Evolutionary conservation across 2,113 vertebrate species (phyloP).

Genomic region (Xiphias gladius): DNA sequence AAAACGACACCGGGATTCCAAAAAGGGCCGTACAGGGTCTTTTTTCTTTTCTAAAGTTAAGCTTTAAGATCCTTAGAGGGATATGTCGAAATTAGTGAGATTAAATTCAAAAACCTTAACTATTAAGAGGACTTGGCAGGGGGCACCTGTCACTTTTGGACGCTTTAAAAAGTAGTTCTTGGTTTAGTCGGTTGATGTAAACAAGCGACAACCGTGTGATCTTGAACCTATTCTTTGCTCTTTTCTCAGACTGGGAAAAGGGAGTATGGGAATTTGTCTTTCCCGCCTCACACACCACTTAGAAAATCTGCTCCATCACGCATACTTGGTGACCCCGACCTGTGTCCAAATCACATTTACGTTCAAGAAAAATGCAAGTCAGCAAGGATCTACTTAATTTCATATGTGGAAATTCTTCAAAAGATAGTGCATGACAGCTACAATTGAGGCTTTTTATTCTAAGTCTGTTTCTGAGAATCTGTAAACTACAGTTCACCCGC

Average conservation of each 20-base stretch:
- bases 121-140: constrained; percentile 71
- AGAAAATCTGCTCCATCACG: constrained; percentile 31
- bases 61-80: constrained; percentile 74
- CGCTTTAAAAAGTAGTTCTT: constrained; percentile 40
- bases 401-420: constrained; percentile 17
- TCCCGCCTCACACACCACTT: constrained; percentile 36
- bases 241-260: constrained; percentile 53
- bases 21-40: constrained; percentile 81
- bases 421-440: constrained; percentile 30
- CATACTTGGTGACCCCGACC: constrained; percentile 35
- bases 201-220: constrained; percentile 68
- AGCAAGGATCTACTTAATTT: constrained; percentile 23
- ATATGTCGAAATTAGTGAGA: constrained; percentile 82
- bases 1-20: constrained; percentile 82
- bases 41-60: constrained; percentile 73
- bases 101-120: constrained; percentile 74
- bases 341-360: constrained; percentile 27
- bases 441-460: constrained; percentile 39
- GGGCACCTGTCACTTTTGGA: constrained; percentile 66
- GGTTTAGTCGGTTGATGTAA: constrained; percentile 61
- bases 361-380: constrained; percentile 12
- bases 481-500: constrained; percentile 22
- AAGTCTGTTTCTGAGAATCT: constrained; percentile 4
- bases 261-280: constrained; percentile 66
- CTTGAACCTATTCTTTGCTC: constrained; percentile 59